Percentiles rank a stretch among this genome's conserved stretches.
Conservation (phyloP, 2,888 invertebrate species). For the Cheilosia impressa region DNA sequence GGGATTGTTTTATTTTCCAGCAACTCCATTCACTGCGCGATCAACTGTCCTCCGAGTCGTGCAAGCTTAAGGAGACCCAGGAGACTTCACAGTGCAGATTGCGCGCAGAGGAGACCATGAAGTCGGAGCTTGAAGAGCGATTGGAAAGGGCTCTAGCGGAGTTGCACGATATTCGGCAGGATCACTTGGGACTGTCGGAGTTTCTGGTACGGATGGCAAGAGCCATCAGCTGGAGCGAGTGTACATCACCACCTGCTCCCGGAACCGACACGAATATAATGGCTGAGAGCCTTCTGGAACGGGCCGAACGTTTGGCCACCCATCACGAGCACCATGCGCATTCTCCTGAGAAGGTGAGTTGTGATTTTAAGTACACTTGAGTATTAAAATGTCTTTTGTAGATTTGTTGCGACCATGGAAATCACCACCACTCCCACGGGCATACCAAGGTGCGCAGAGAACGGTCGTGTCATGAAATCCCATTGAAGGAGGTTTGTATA, state of each 20-base stretch:
- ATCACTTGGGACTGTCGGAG: slow-evolving; percentile 86
- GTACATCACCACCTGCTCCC: slow-evolving; percentile 81
- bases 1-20: slow-evolving; percentile 82
- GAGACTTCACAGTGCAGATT: slow-evolving; percentile 87
- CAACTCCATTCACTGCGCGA: slow-evolving; percentile 91
- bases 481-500: slow-evolving; percentile 89
- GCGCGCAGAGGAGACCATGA: slow-evolving; percentile 87
- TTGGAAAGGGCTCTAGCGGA: slow-evolving; percentile 92
- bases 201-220: slow-evolving; percentile 93
- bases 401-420: slow-evolving; percentile 78
- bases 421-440: slow-evolving; percentile 76
- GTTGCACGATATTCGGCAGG: slow-evolving; percentile 86
- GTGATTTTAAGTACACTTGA: neutral
- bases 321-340: slow-evolving; percentile 80
- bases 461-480: slow-evolving; percentile 91
- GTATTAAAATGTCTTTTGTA: slow-evolving; percentile 60
- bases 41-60: slow-evolving; percentile 89
- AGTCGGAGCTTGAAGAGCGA: slow-evolving; percentile 89
- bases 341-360: slow-evolving; percentile 77
- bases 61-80: slow-evolving; percentile 86
- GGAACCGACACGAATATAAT: slow-evolving; percentile 83
- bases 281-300: slow-evolving; percentile 91
- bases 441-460: slow-evolving; percentile 90
- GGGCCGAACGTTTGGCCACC: slow-evolving; percentile 89
- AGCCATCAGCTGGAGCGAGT: slow-evolving; percentile 86